Evolutionary conservation across 1,140 invertebrate species (phyloP), one percentile per base, ranked within the genome.

Genomic region (Meloidogyne chitwoodi): DNA sequence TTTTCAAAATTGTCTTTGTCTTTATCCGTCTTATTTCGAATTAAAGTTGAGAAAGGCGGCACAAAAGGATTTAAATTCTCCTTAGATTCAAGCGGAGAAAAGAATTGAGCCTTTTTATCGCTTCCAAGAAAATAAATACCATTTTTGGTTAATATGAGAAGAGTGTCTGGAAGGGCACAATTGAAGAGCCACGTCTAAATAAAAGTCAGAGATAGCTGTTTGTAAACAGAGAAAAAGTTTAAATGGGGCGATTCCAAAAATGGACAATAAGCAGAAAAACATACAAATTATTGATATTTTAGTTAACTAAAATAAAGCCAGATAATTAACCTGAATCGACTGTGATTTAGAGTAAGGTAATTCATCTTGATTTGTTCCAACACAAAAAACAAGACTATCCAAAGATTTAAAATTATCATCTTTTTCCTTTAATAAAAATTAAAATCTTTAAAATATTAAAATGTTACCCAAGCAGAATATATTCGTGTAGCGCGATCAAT

Each of bases 91-190:
- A 96, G 91, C 84, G 94, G 92, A 81, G 93, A 91, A 11, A 99
- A 89, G 89, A 98, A 99, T 81, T 98, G 95, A 75, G 97, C 94
- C 88, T 99, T 98, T 89, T 97, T 97, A 87, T 96, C 98, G 86
- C 94, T 96, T 0, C 95, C 93, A 29, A 99, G 89, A 83, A 98
- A 94, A 85, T 92, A 91, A 70, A 98, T 92, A 24, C 90, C 91
- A 29, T 92, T 91, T 80, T 95, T 91, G 75, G 93, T 92, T 73
- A 98, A 90, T 0, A 98, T 92, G 88, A 95, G 94, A 56, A 99
- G 92, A 0, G 94, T 97, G 87, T 99, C 96, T 1, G 93, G 93
- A 22, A 99, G 88, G 87, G 98, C 95, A 88, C 98, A 98, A 79
- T 94, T 95, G 88, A 98, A 92, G 8, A 99, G 90, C 96, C 96